Evolutionary conservation across 1,140 invertebrate species (phyloP).

Genomic region (Triops cancriformis): DNA sequence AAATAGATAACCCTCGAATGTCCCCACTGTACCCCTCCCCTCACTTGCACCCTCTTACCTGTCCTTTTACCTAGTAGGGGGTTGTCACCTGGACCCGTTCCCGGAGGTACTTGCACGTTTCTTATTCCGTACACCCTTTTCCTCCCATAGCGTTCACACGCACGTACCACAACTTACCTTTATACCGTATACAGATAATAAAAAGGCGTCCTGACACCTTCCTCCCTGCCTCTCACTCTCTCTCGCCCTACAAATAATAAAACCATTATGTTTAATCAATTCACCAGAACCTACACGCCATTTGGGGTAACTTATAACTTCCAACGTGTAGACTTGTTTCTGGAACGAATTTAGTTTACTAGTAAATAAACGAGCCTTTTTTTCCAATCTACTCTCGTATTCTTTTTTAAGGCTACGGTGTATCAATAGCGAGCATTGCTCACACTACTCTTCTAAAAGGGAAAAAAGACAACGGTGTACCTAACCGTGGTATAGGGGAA

Average conservation of each 20-base stretch:
- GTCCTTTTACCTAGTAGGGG: constrained; percentile 1
- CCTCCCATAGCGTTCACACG: not conserved
- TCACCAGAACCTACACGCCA: not conserved
- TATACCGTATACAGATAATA: not conserved
- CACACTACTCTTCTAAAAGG: too few species aligned
- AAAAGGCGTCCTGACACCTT: constrained; percentile 1
- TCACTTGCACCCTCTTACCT: constrained; percentile 6
- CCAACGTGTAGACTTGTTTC: not conserved
- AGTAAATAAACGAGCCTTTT: not conserved
- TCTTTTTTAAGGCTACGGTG: too few species aligned
- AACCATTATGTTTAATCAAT: not conserved
- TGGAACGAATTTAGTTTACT: not conserved
- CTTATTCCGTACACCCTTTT: not conserved
- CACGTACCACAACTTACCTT: not conserved
- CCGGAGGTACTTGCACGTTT: not conserved
- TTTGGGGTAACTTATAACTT: not conserved
- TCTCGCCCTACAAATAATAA: not conserved
- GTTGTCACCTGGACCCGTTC: not conserved
- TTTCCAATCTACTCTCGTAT: too few species aligned
- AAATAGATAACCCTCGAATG: not conserved
- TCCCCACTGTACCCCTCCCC: not conserved
- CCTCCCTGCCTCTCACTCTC: not conserved
- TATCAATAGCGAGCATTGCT: too few species aligned
- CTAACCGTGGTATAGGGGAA: too few species aligned
- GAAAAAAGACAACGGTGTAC: too few species aligned